Percentiles rank a stretch among this genome's conserved stretches.
Evolutionary conservation across 2,888 invertebrate genomes (phyloP).

Genomic region (Agonopterix heracliana): DNA sequence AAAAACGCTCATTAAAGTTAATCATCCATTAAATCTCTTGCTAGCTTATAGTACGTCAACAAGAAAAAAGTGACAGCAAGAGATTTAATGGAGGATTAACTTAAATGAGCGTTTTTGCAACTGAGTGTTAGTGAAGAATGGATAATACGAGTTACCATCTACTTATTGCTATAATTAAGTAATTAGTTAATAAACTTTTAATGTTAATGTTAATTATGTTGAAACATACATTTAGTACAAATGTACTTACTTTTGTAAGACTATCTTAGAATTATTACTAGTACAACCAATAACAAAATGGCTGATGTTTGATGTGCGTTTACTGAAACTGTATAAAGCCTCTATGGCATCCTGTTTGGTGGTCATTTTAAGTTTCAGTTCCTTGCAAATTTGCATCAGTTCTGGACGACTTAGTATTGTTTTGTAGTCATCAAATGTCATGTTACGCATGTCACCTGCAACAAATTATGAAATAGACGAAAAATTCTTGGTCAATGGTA

Average conservation of each 20-base stretch:
- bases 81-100: no score
- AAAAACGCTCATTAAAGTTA: no score
- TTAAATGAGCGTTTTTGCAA: no score
- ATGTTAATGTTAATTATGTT: no score
- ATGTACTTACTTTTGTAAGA: constrained; percentile 43
- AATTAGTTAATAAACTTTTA: no score
- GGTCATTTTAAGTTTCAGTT: constrained; percentile 40
- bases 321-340: constrained; percentile 32
- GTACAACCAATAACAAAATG: constrained; percentile 29
- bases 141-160: no score
- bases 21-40: no score
- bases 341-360: constrained; percentile 40
- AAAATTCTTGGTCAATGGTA: no score
- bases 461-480: not conserved
- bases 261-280: constrained; percentile 32
- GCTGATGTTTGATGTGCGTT: constrained; percentile 31
- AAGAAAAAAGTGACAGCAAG: no score
- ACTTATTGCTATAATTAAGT: no score
- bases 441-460: constrained; percentile 11
- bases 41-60: no score
- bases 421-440: constrained; percentile 34
- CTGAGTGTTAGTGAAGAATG: no score
- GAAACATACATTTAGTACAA: not conserved
- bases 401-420: constrained; percentile 40
- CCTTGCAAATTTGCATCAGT: constrained; percentile 48